A percentile compares a stretch with the other conserved stretches of the same genome.
phyloP scores from a whole-genome alignment of 2,888 invertebrate genomes.

The Norana najaformis region DNA sequence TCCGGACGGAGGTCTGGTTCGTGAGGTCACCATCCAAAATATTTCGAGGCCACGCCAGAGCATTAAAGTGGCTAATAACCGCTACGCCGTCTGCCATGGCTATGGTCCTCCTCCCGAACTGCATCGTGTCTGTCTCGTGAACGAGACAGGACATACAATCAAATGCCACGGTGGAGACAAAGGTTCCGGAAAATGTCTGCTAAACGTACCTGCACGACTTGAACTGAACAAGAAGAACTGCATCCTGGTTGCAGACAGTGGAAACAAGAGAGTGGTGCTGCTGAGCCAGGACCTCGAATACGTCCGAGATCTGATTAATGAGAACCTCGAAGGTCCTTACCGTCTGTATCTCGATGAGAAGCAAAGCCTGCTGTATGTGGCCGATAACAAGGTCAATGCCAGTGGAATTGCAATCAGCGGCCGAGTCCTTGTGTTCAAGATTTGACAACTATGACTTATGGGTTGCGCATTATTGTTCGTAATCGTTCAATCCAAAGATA shows the following conservation, averaged over 20 bases:
- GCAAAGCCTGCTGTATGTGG: background rate
- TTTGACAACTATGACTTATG: no score
- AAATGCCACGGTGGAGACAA: constrained; percentile 8
- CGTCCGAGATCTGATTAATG: background rate
- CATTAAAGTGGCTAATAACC: background rate
- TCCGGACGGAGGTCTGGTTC: background rate
- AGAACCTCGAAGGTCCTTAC: background rate
- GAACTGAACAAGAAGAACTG: background rate
- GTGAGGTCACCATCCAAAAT: background rate
- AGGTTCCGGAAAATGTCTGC: background rate
- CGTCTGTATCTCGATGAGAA: background rate
- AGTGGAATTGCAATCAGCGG: background rate
- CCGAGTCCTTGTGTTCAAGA: background rate
- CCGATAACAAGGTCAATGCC: background rate
- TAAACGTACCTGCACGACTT: background rate
- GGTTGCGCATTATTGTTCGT: no score
- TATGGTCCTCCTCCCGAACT: background rate
- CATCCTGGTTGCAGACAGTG: constrained; percentile 14
- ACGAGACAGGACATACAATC: background rate
- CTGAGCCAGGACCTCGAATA: background rate
- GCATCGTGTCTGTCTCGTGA: constrained; percentile 21
- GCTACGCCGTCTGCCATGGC: constrained; percentile 19
- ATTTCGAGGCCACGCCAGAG: background rate
- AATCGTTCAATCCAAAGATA: no score
- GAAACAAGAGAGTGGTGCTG: constrained; percentile 25